Evolutionary conservation across 1,140 invertebrate genomes (phyloP), one percentile per base, ranked within the genome.

Genomic region (Pachyrhynchus sulphureomaculatus): DNA sequence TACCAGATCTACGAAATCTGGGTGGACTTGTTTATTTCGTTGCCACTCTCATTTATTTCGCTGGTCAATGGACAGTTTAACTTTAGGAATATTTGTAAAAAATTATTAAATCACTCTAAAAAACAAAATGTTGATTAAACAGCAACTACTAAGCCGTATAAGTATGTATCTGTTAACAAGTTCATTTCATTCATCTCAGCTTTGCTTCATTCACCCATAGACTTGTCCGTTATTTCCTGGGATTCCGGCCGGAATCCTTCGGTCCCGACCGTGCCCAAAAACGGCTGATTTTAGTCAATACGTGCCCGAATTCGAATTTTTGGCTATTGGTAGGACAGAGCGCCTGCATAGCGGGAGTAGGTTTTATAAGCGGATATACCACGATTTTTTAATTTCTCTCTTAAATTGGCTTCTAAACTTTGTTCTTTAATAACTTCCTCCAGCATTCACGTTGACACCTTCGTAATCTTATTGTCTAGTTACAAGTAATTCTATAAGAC

Each of bases 201-300:
- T 6, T 29, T 1, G 1, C 13, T 18, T 39, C 36, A 39, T 39
- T 39, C 13, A 39, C 0, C 17, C 6, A 18, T n/a, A 18, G 6
- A 18, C 5, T 39, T 9, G n/a, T 15, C 36, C 13, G 5, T 4
- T 9, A 39, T 39, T 18, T 39, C 12, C 36, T 13, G 12, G 36
- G 17, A 39, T 13, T 17, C 13, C 36, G 36, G 36, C 36, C 36
- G 36, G 36, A 18, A 39, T 17, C 17, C 17, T 17, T 13, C 1
- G 1, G 2, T 15, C 0, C n/a, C 17, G 36, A 39, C 36, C 36
- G 36, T 4, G 36, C 36, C 36, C 36, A 5, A 39, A n/a, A 39
- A 39, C 36, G 36, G 36, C 36, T 18, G 36, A 39, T 29, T 39
- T 39, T 18, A 39, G 36, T 39, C 36, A 18, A 39, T 39, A 39